These are phyloP conservation scores for Sciurus vulgaris DNA, from an alignment of 2,797 vertebrate genomes.

Conservation along the genomic window DNA sequence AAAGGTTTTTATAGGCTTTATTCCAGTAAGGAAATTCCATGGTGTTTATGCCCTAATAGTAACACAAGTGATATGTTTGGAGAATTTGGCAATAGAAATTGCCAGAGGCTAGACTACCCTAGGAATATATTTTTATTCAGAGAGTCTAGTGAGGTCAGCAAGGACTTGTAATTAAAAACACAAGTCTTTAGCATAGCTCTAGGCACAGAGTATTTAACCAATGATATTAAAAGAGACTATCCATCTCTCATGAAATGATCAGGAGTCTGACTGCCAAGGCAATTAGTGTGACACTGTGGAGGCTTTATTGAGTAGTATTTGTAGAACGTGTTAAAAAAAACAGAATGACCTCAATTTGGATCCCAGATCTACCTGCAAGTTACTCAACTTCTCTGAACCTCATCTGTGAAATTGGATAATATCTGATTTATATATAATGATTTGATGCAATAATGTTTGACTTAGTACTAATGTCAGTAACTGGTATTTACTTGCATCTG, in stretches of 20 bases:
- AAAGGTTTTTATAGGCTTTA: constrained; percentile 42
- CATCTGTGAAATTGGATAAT: not conserved
- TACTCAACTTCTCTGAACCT: not conserved
- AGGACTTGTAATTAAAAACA: not conserved
- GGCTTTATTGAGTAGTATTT: not conserved
- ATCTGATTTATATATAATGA: not conserved
- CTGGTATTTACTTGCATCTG: not conserved
- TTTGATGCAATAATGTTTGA: not conserved
- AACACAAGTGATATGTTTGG: constrained; percentile 9
- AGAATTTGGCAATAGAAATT: constrained; percentile 19
- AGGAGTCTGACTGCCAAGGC: not conserved
- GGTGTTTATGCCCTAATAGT: not conserved
- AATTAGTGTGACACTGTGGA: not conserved
- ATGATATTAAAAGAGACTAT: not conserved
- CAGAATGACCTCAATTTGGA: not conserved
- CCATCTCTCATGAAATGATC: not conserved
- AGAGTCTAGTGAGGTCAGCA: not conserved
- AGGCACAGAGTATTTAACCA: not conserved
- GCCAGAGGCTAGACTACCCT: not conserved
- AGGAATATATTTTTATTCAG: constrained; percentile 32
- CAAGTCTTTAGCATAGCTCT: no score
- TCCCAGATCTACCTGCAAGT: not conserved
- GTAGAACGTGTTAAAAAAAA: not conserved
- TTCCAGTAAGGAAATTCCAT: constrained; percentile 18
- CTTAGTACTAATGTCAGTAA: not conserved